Evolutionary conservation across 2,888 invertebrate species (phyloP).

Genomic region (Thysanoteuthis rhombus): DNA sequence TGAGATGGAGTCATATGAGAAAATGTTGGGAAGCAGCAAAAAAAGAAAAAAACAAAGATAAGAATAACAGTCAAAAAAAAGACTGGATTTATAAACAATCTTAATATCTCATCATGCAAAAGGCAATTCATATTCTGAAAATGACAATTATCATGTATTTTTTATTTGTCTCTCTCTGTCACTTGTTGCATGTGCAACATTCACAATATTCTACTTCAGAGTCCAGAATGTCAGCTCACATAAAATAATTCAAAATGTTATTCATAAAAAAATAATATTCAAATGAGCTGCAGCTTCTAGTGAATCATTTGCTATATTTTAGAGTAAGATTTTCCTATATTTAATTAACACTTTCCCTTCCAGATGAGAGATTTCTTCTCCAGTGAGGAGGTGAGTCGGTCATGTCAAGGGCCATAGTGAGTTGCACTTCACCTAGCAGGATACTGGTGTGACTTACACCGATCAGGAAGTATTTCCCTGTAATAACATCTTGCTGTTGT

Average conservation of each 20-base stretch:
- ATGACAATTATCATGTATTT: background rate
- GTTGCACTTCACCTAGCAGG: constrained; percentile 1
- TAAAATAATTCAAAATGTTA: background rate
- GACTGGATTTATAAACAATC: background rate
- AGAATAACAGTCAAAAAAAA: background rate
- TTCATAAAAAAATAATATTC: no score
- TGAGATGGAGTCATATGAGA: no score
- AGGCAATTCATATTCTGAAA: background rate
- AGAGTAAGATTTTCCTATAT: constrained; percentile 24
- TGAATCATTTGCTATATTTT: background rate
- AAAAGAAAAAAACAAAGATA: background rate
- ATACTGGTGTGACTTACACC: constrained; percentile 48
- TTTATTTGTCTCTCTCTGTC: background rate
- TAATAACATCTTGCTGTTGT: constrained; percentile 32
- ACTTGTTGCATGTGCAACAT: background rate
- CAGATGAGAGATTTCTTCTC: constrained; percentile 55
- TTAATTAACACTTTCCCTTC: constrained; percentile 37
- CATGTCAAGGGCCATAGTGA: constrained; percentile 30
- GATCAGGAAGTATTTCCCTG: constrained; percentile 30
- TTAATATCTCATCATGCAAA: background rate
- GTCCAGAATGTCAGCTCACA: background rate
- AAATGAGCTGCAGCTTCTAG: background rate
- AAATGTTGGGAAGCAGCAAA: background rate
- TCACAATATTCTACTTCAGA: background rate
- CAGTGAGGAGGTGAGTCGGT: constrained; percentile 50